Evolutionary conservation across 53 echinoderm and acorn worm genomes (phyloP), one percentile per base, ranked within the genome.

Genomic region (Zoroaster sp.): DNA sequence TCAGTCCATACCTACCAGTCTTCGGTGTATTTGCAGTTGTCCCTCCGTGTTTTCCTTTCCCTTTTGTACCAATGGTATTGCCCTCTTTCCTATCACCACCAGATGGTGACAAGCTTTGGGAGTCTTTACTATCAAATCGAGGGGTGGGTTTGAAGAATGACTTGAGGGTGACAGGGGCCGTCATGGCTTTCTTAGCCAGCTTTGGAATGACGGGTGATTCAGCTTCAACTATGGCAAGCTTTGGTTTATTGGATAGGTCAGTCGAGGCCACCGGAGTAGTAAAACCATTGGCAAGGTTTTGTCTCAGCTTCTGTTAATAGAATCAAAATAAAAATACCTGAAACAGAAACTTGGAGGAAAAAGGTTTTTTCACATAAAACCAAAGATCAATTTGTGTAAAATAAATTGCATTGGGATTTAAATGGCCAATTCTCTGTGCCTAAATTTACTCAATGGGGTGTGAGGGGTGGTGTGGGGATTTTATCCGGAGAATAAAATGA

Each of bases 171-270:
- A 88, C 54, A 35, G 95, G 92, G 15, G 93, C 89, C 1, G 95
- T 94, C 97, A 97, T 95, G 39, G 97, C 95, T 76, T 91, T 95
- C 66, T 92, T 90, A 38, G 94, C 76, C 6, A 77, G 76, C 53
- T 89, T 95, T 3, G 91, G 87, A 20, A 83, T 83, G 34, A 97
- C 94, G 0, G 92, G 94, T 6, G 93, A 35, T 83, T 90, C 92
- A 15, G 94, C 92, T 69, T 97, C 97, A 2, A 75, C 53, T 23
- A 73, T 65, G 35, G 89, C 55, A 72, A 87, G 83, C 20, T 91
- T 93, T 21, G 87, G 80, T 40, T 82, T 71, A 4, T 83, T 43
- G 18, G 51, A 38, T 13, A 74, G 53, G 49, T 85, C 77, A 53
- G 44, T 66, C 33, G 89, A 54, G 38, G 87, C 44, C 39, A 87